Percentiles rank a stretch among this genome's conserved stretches.
These are phyloP conservation scores for Acomys russatus DNA, from an alignment of 2,797 vertebrate species.

Conservation along the genomic window DNA sequence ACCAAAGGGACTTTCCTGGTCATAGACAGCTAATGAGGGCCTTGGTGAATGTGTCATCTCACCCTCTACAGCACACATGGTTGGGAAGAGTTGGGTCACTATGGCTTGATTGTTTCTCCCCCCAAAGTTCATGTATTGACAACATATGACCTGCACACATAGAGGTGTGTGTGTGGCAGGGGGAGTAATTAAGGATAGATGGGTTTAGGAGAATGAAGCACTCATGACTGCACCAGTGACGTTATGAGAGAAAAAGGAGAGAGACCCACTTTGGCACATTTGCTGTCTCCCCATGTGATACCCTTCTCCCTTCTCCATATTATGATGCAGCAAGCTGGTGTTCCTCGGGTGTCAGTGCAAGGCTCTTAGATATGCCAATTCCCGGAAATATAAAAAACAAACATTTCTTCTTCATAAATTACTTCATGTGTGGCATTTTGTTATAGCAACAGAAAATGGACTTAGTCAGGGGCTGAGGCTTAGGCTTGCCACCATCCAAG, in stretches of 20 bases:
- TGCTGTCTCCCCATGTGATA: no score
- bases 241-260: background rate
- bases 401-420: background rate
- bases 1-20: constrained; percentile 60
- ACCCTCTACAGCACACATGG: background rate
- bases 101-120: background rate
- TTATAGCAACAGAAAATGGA: background rate
- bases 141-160: no score
- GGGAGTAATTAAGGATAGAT: background rate
- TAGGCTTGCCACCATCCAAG: no score
- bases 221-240: background rate
- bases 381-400: background rate
- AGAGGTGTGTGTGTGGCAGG: background rate
- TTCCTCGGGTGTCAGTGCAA: background rate
- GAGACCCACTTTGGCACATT: background rate
- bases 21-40: background rate
- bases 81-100: background rate
- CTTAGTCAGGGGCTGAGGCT: background rate
- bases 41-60: background rate
- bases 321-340: background rate
- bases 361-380: background rate
- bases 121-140: background rate
- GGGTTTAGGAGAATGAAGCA: background rate
- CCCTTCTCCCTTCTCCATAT: background rate
- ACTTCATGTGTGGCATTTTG: background rate